These are phyloP conservation scores for Sipha flava DNA, from an alignment of 1,140 invertebrate species.

Conservation along the genomic window DNA sequence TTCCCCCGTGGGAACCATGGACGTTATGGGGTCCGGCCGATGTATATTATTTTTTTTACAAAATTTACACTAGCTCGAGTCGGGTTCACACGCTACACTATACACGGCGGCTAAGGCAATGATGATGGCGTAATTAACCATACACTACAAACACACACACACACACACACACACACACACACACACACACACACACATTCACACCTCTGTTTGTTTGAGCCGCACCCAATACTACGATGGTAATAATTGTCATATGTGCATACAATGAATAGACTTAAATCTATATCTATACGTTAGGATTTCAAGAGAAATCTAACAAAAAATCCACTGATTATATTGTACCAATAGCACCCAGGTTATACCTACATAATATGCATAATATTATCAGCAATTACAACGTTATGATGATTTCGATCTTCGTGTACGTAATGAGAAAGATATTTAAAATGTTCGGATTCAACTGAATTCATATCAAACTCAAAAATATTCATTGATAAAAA, in stretches of 20 bases:
- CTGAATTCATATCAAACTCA: too few relatives aligned
- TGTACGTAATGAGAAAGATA: too few relatives aligned
- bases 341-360: too few relatives aligned
- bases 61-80: constrained; percentile 9
- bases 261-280: constrained; percentile 15
- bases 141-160: not conserved
- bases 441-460: too few relatives aligned
- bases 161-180: not conserved
- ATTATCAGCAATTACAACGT: not conserved
- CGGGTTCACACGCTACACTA: not conserved
- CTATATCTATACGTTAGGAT: not conserved
- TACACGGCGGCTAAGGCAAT: not conserved
- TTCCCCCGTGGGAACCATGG: not conserved
- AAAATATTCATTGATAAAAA: too few relatives aligned
- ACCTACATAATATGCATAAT: not conserved
- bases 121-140: constrained; percentile 22
- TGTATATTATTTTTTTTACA: constrained; percentile 8
- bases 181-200: not conserved
- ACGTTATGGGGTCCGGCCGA: not conserved
- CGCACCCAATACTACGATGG: constrained; percentile 1
- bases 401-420: not conserved
- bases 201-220: constrained; percentile 15
- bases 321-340: not conserved
- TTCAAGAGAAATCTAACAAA: constrained; percentile 4
- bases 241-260: not conserved